Conservation (phyloP, 2,888 invertebrate species). For the Gortyna flavago region DNA sequence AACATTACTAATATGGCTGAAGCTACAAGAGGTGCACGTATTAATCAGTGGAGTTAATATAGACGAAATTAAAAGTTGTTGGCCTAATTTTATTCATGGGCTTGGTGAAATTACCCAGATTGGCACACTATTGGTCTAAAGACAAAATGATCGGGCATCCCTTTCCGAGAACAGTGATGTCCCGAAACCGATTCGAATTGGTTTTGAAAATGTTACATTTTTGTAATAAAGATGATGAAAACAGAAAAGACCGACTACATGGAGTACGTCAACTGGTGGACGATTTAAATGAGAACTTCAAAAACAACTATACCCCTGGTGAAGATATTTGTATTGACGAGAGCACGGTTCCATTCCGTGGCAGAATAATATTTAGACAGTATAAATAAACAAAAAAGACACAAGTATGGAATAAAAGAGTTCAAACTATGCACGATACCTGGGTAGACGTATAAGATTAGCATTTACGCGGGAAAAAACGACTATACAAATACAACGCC, state of each 20-base stretch:
- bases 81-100: slow-evolving; percentile 70
- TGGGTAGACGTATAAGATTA: slow-evolving; percentile 60
- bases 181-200: slow-evolving; percentile 8
- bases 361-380: slow-evolving; percentile 20
- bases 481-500: slow-evolving; percentile 27
- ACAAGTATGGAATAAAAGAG: slow-evolving; percentile 59
- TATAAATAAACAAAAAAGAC: slow-evolving; percentile 59
- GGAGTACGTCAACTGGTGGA: slow-evolving; percentile 16
- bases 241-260: slow-evolving; percentile 23
- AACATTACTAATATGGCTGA: slow-evolving; percentile 46
- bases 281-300: slow-evolving; percentile 66
- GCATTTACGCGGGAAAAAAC: slow-evolving; percentile 41
- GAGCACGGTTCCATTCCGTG: slow-evolving; percentile 22
- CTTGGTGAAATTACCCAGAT: slow-evolving; percentile 61
- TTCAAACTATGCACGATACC: slow-evolving; percentile 67
- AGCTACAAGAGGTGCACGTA: slow-evolving; percentile 36
- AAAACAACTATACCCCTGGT: slow-evolving; percentile 26
- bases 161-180: slow-evolving; percentile 51
- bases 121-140: slow-evolving; percentile 9
- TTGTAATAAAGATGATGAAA: slow-evolving; percentile 18
- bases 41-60: slow-evolving; percentile 58
- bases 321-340: slow-evolving; percentile 16
- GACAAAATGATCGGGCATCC: slow-evolving; percentile 19
- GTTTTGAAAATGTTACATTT: slow-evolving; percentile 11
- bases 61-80: slow-evolving; percentile 66